Evolutionary conservation across 2,113 vertebrate species (phyloP).

Genomic region (Pomatorhinus ruficollis): DNA sequence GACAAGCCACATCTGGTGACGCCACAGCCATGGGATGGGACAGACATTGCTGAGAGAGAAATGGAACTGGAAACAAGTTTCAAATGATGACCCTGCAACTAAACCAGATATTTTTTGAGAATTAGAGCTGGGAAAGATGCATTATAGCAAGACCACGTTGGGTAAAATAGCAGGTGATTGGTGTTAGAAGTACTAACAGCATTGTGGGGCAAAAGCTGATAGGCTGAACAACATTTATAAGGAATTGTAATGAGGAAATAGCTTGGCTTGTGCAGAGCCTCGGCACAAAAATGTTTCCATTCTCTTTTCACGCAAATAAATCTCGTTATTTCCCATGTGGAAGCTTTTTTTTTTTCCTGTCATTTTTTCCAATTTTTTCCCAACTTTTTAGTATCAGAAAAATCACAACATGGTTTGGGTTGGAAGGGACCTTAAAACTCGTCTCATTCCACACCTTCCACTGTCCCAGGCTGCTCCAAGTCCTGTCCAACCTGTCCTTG

Average conservation of each 20-base stretch:
- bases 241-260: not conserved
- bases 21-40: not conserved
- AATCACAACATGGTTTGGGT: no score
- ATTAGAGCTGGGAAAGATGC: not conserved
- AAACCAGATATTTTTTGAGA: not conserved
- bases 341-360: not conserved
- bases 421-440: no score
- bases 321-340: not conserved
- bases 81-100: not conserved
- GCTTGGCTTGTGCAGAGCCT: not conserved
- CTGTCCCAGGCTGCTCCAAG: no score
- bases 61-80: not conserved
- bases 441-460: no score
- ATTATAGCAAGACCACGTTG: not conserved
- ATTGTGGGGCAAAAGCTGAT: not conserved
- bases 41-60: not conserved
- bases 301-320: not conserved
- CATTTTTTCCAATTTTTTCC: fast-evolving
- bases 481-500: no score
- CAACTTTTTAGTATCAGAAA: not conserved
- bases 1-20: no score
- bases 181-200: not conserved
- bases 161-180: not conserved
- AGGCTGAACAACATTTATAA: not conserved
- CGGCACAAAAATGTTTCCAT: not conserved